These are phyloP conservation scores for Daphoenositta chrysoptera DNA, from an alignment of 2,113 vertebrate species.

Conservation along the genomic window DNA sequence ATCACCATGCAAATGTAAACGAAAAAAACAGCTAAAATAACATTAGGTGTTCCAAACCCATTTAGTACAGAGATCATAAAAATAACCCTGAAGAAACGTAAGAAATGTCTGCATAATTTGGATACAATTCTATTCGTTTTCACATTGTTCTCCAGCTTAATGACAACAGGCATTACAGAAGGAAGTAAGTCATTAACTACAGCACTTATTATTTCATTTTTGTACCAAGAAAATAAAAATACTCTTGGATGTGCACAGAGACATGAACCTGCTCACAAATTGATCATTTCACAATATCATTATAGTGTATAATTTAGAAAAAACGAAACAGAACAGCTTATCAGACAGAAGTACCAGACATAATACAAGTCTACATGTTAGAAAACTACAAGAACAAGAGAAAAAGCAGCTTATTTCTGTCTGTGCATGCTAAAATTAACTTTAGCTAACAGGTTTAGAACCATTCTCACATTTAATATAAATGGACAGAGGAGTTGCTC, in stretches of 20 bases:
- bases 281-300: neutral
- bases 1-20: neutral
- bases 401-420: neutral
- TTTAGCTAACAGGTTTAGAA: neutral
- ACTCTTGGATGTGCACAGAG: neutral
- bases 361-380: neutral
- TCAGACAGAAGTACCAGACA: neutral
- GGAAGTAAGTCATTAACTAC: neutral
- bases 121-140: neutral
- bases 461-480: neutral
- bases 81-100: neutral
- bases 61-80: neutral
- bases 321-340: neutral
- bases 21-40: constrained; percentile 24
- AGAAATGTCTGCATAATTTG: constrained; percentile 18
- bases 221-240: neutral
- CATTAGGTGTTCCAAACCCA: neutral
- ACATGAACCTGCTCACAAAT: neutral
- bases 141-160: neutral
- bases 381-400: neutral
- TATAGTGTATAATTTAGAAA: neutral
- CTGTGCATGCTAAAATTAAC: neutral
- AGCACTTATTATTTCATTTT: neutral
- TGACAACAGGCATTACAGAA: neutral
- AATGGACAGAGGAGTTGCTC: neutral